Percentiles rank a stretch among this genome's conserved stretches.
Conservation (phyloP, 2,113 vertebrate genomes). For the Talpa occidentalis region DNA sequence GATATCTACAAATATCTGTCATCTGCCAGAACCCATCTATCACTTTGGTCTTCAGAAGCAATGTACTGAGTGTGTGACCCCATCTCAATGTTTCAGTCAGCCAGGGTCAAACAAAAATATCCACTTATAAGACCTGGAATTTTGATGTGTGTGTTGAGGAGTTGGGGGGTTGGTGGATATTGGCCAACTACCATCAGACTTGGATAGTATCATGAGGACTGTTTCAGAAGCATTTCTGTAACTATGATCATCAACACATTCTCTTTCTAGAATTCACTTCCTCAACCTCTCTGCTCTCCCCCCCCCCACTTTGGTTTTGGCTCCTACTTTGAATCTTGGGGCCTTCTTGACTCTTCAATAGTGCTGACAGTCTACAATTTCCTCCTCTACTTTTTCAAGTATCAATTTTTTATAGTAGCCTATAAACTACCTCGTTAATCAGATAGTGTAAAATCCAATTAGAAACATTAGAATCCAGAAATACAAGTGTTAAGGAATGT, state of each 20-base stretch:
- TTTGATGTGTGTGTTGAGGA: not conserved
- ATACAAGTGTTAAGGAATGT: conserved; percentile 92
- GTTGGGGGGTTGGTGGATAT: fast-evolving
- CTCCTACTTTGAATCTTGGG: conserved; percentile 76
- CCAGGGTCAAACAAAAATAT: not conserved
- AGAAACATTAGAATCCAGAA: conserved; percentile 91
- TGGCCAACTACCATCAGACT: not conserved
- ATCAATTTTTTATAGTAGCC: conserved; percentile 85
- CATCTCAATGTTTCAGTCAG: not conserved
- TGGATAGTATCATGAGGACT: not conserved
- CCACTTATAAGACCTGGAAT: not conserved
- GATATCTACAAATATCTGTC: not conserved
- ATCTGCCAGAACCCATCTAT: not conserved
- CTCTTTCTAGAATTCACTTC: conserved; percentile 31
- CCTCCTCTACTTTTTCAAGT: conserved; percentile 82
- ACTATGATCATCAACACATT: not conserved
- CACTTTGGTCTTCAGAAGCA: not conserved
- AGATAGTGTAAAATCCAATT: conserved; percentile 92
- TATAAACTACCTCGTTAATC: conserved; percentile 89
- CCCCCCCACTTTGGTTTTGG: conserved; percentile 1
- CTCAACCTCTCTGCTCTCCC: not conserved
- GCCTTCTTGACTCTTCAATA: conserved; percentile 81
- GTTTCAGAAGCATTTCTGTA: not conserved
- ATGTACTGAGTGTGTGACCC: not conserved
- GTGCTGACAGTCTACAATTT: conserved; percentile 86